Base-by-base conservation (phyloP, 2,797 vertebrate genomes). In the Myotis daubentonii region DNA sequence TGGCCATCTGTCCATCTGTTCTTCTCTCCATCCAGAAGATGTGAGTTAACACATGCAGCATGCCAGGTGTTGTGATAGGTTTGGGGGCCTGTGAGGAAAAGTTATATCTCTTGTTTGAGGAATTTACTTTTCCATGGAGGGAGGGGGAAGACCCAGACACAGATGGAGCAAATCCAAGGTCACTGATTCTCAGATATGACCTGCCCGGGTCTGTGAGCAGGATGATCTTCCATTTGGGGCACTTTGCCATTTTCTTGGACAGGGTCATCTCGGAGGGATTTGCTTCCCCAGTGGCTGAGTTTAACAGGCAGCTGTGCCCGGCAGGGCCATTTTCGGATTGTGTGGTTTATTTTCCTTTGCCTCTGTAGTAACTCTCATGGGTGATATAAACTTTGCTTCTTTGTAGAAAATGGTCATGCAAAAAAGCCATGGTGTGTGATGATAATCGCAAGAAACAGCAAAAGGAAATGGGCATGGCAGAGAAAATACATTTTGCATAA, bases 351-450 rank as follows among this genome's bases (percentile, higher is more conserved):
- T 62, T 91, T 93, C 41, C 6, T 80, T 78, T 79, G 60, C 17
- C 11, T 75, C 17, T 68, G 0, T 33, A 10, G n/a, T 88, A 55
- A 87, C n/a, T 91, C n/a, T 89, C 28, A 6, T 28, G 51, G 80
- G 36, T 76, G n/a, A 70, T 81, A 33, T 20, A 85, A 70, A 81
- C 51, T 76, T 88, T 81, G 66, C 75, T 84, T 87, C 71, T 91
- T 62, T 81, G 51, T 88, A 74, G 83, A 75, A 74, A 96, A 30
- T 74, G 11, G 5, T 44, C 23, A 38, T 25, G 57, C 7, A 38
- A 30, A 84, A 83, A 84, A 47, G 33, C 33, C 33, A 47, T 25
- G 4, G 2, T 65, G 28, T 49, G 47, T 68, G 38, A 30, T 93
- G 20, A 82, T 83, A 20, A 62, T 75, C 25, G 55, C 72, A 89